Conservation (phyloP, 2,797 vertebrate species). For the Carapus acus region DNA sequence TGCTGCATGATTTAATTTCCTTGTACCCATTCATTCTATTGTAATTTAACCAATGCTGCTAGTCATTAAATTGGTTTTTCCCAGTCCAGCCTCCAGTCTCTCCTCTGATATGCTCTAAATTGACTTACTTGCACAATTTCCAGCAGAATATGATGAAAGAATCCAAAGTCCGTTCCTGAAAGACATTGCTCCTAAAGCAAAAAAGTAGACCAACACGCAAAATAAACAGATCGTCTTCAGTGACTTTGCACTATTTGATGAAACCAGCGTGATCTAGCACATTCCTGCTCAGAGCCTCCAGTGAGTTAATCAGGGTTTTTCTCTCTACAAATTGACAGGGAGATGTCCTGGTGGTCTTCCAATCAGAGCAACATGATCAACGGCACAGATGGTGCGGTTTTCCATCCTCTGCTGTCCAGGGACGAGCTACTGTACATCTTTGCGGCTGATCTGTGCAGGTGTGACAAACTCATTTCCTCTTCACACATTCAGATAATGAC, state of each 20-base stretch:
- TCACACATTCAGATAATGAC: too few relatives aligned
- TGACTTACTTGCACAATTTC: conserved; percentile 34
- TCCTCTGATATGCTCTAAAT: conserved; percentile 11
- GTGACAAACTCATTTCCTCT: too few relatives aligned
- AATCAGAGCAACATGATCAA: conserved; percentile 84
- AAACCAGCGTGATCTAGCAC: background rate
- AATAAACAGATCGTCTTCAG: conserved; percentile 26
- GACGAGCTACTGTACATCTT: conserved; percentile 80
- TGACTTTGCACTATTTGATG: conserved; percentile 40
- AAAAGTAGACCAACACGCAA: conserved; percentile 30
- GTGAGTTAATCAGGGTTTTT: background rate
- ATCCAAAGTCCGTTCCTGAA: conserved; percentile 42
- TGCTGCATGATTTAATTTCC: too few relatives aligned
- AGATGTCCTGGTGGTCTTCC: conserved; percentile 80
- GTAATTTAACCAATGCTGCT: too few relatives aligned
- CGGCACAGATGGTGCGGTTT: conserved; percentile 76
- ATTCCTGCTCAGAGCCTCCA: background rate
- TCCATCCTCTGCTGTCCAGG: conserved; percentile 76
- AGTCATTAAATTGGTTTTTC: too few relatives aligned
- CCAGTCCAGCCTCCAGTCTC: conserved; percentile 10
- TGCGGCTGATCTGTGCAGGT: conserved; percentile 80
- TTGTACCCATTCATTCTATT: too few relatives aligned
- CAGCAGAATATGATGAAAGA: conserved; percentile 9
- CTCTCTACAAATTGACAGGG: conserved; percentile 34
- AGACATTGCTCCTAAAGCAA: conserved; percentile 32